phyloP scores from a whole-genome alignment of 2,113 vertebrate genomes.

The Trichomycterus rosablanca region DNA sequence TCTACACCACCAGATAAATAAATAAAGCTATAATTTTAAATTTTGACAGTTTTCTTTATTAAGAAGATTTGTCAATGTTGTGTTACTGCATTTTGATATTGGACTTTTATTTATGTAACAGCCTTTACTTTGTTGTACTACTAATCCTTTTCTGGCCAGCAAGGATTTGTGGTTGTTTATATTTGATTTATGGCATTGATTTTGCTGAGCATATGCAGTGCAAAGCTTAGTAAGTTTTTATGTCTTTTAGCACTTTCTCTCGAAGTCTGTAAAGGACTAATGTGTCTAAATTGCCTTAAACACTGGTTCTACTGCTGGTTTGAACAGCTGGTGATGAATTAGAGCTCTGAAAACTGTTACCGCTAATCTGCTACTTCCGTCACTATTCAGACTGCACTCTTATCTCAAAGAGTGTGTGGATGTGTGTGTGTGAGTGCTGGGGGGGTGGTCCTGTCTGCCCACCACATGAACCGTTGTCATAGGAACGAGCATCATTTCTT shows the following conservation, averaged over 20 bases:
- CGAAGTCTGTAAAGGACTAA: background rate
- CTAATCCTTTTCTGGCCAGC: background rate
- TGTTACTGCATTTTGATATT: too few relatives aligned
- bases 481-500: constrained; percentile 34
- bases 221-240: background rate
- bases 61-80: too few relatives aligned
- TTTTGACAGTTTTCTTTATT: too few relatives aligned
- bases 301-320: background rate
- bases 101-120: too few relatives aligned
- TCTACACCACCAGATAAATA: too few relatives aligned
- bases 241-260: background rate
- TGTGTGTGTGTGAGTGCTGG: constrained; percentile 1
- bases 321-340: constrained; percentile 14
- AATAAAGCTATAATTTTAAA: too few relatives aligned
- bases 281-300: constrained; percentile 22
- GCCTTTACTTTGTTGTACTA: too few relatives aligned
- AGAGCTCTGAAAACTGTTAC: constrained; percentile 23
- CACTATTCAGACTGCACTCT: constrained; percentile 16
- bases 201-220: background rate
- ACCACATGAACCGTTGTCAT: constrained; percentile 40
- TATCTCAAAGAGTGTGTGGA: constrained; percentile 4
- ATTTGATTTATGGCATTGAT: constrained; percentile 1
- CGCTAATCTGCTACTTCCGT: constrained; percentile 18
- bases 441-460: constrained; percentile 25
- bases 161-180: constrained; percentile 10